phyloP scores from a whole-genome alignment of 2,113 vertebrate genomes.

The Chinchilla lanigera region DNA sequence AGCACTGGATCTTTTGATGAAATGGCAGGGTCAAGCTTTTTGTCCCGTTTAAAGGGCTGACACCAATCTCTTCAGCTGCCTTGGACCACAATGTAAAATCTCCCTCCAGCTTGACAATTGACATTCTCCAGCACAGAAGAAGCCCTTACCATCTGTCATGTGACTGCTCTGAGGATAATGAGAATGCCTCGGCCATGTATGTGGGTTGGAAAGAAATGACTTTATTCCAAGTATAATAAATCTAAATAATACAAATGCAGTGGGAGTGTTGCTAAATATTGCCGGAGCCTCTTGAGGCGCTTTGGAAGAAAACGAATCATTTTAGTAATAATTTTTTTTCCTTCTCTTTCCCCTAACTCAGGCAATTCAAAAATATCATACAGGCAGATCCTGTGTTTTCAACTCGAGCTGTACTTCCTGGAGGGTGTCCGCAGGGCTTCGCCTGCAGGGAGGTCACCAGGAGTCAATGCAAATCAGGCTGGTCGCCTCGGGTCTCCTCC shows the following conservation, averaged over 20 bases:
- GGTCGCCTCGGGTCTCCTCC: constrained; percentile 53
- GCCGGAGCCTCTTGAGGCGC: constrained; percentile 62
- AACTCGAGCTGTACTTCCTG: constrained; percentile 65
- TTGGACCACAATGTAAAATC: constrained; percentile 63
- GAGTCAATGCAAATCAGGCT: constrained; percentile 71
- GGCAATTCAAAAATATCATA: constrained; percentile 78
- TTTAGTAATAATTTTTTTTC: constrained; percentile 71
- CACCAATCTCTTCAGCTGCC: constrained; percentile 34
- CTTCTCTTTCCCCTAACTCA: constrained; percentile 67
- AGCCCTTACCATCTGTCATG: constrained; percentile 79
- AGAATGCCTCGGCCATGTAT: constrained; percentile 71
- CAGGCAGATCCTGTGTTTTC: constrained; percentile 49
- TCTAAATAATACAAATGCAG: constrained; percentile 74
- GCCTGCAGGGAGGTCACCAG: constrained; percentile 75
- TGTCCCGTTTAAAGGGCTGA: neutral
- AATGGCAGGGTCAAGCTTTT: constrained; percentile 2
- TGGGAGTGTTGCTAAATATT: constrained; percentile 73
- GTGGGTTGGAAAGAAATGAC: constrained; percentile 79
- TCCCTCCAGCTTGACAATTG: constrained; percentile 54
- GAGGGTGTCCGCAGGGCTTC: constrained; percentile 63
- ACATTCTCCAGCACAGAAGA: constrained; percentile 63
- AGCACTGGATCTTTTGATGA: neutral
- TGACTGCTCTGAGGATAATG: constrained; percentile 77
- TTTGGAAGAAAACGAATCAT: constrained; percentile 75
- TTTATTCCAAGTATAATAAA: constrained; percentile 71